Percentiles rank a stretch among this genome's conserved stretches.
These are phyloP conservation scores for Apocrypta bakeri DNA, from an alignment of 1,140 invertebrate species.

Conservation along the genomic window DNA sequence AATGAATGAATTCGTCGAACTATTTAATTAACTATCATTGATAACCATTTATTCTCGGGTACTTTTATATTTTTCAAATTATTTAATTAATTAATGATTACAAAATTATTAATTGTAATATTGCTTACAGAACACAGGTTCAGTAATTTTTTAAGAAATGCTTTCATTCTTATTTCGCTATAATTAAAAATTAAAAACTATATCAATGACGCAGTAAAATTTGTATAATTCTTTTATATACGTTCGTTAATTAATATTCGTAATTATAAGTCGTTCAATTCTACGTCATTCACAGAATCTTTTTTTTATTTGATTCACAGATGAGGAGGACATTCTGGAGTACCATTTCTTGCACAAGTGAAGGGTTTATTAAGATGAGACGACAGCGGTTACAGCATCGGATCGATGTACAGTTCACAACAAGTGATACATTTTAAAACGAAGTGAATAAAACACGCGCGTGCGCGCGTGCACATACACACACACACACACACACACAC, in stretches of 20 bases:
- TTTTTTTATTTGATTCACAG: slow-evolving; percentile 52
- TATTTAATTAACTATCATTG: too few species aligned
- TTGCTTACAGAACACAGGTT: neutral
- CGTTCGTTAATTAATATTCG: neutral
- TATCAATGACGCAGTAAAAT: neutral
- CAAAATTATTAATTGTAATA: neutral
- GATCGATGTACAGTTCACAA: slow-evolving; percentile 19
- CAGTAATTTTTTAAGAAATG: neutral
- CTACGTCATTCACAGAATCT: neutral
- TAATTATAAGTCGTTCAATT: neutral
- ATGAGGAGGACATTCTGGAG: slow-evolving; percentile 70
- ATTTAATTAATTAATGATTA: too few species aligned
- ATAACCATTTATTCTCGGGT: too few species aligned
- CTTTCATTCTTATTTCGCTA: neutral
- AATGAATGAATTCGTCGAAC: too few species aligned
- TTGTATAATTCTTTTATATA: neutral
- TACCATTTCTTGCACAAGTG: slow-evolving; percentile 70
- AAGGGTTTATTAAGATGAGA: slow-evolving; percentile 48
- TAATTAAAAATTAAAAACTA: too few species aligned
- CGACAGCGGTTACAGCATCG: neutral
- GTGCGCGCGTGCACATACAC: too few species aligned
- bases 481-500: too few species aligned
- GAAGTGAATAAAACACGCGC: slow-evolving; percentile 7
- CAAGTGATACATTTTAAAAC: slow-evolving; percentile 28
- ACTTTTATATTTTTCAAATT: too few species aligned